These are phyloP conservation scores for Steinernema hermaphroditum DNA, from an alignment of 2,888 invertebrate species.

Conservation along the genomic window DNA sequence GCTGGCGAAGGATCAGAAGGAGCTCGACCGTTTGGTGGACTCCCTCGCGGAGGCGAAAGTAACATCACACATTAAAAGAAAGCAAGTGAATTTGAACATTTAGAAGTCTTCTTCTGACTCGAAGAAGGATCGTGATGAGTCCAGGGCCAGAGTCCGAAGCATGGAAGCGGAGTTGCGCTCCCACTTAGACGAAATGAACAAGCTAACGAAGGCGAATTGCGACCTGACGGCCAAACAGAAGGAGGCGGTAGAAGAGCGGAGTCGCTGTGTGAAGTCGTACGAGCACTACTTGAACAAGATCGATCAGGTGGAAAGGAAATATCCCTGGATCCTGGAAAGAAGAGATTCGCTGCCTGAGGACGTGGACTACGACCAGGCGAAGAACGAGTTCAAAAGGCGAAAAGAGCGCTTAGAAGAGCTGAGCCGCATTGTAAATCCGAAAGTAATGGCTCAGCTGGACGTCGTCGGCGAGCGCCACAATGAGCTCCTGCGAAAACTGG, in stretches of 20 bases:
- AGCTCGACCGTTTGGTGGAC: neutral
- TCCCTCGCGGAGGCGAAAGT: too few relatives aligned
- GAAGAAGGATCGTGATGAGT: neutral
- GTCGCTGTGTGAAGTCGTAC: conserved; percentile 24
- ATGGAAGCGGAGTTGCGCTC: neutral
- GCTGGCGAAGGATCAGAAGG: neutral
- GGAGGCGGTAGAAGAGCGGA: neutral
- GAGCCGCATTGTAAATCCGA: neutral
- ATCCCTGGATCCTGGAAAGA: neutral
- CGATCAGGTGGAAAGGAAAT: neutral
- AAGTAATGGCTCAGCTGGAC: neutral
- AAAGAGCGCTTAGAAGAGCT: conserved; percentile 7
- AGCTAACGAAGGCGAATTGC: neutral
- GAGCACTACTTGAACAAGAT: neutral
- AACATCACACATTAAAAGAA: too few relatives aligned
- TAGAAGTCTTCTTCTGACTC: neutral
- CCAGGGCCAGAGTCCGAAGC: neutral
- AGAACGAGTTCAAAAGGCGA: conserved; percentile 2
- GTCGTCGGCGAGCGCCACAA: neutral
- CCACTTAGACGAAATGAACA: neutral
- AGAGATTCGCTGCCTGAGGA: conserved; percentile 23
- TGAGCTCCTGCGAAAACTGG: conserved; percentile 76
- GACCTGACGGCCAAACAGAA: neutral
- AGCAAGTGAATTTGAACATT: too few relatives aligned
- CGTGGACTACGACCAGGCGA: conserved; percentile 32